A percentile compares a stretch with the other conserved stretches of the same genome.
phyloP scores from a whole-genome alignment of 2,113 vertebrate genomes.

The Perca flavescens region DNA sequence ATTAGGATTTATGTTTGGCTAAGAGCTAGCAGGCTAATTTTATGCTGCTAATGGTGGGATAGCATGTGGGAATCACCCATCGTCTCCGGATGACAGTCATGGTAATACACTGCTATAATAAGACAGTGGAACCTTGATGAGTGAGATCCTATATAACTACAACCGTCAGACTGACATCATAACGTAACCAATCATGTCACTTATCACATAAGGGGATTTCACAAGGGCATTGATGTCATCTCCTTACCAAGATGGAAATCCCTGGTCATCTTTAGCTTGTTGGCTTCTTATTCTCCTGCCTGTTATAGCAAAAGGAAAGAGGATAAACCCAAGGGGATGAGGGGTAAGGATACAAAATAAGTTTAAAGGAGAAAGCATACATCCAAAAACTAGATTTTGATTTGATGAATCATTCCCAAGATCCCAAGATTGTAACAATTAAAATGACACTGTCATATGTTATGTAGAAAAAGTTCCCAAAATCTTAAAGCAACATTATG shows the following conservation, averaged over 20 bases:
- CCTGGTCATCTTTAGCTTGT: slow-evolving; percentile 21
- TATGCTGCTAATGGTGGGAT: slow-evolving; percentile 55
- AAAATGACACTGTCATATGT: no score
- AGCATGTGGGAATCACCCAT: slow-evolving; percentile 67
- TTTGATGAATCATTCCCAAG: background rate
- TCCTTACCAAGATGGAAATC: slow-evolving; percentile 42
- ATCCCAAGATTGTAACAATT: background rate
- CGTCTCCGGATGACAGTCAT: slow-evolving; percentile 58
- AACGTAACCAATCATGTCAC: slow-evolving; percentile 48
- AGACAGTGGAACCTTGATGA: slow-evolving; percentile 69
- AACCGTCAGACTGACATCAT: slow-evolving; percentile 59
- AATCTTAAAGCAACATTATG: no score
- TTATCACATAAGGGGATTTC: slow-evolving; percentile 60
- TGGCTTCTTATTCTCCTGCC: background rate
- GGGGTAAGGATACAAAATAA: background rate
- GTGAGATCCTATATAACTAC: slow-evolving; percentile 46
- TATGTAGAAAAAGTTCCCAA: no score
- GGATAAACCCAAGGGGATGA: background rate
- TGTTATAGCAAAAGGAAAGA: background rate
- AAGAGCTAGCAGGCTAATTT: slow-evolving; percentile 62
- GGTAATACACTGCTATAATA: slow-evolving; percentile 76
- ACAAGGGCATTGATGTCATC: slow-evolving; percentile 52
- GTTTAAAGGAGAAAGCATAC: background rate
- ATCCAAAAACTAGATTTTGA: background rate
- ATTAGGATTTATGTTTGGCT: slow-evolving; percentile 68